Conservation (phyloP, 2,888 invertebrate genomes). For the Cosmorhoe ocellata region DNA sequence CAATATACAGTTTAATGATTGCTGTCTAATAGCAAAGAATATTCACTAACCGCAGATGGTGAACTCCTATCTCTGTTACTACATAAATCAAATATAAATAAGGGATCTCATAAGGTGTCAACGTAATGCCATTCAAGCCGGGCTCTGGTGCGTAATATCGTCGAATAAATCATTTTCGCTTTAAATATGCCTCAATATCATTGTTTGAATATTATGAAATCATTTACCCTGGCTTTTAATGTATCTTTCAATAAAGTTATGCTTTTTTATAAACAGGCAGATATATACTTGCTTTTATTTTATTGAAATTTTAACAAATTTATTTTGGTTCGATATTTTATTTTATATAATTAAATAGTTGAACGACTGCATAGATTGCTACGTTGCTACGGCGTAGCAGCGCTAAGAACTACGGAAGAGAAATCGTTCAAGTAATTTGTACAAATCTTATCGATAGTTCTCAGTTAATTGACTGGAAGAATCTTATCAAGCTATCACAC, state of each 20-base stretch:
- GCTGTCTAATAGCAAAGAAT: background rate
- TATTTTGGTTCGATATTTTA: no score
- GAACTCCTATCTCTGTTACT: constrained; percentile 66
- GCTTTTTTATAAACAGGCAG: background rate
- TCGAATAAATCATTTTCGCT: constrained; percentile 73
- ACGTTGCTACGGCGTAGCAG: no score
- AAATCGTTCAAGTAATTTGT: no score
- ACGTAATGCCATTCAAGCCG: constrained; percentile 77
- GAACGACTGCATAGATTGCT: no score
- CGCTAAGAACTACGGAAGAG: no score
- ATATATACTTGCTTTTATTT: no score
- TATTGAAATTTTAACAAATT: no score
- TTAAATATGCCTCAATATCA: constrained; percentile 74
- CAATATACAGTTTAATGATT: no score
- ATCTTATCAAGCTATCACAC: constrained; percentile 25
- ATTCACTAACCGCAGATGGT: constrained; percentile 12
- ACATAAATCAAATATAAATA: constrained; percentile 80
- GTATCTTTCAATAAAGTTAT: background rate
- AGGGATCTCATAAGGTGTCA: constrained; percentile 80
- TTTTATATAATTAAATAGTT: no score
- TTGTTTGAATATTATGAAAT: constrained; percentile 66
- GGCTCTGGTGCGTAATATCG: constrained; percentile 75
- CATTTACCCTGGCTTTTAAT: constrained; percentile 44
- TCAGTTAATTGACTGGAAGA: constrained; percentile 20
- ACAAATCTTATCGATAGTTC: background rate